Conservation (phyloP, 92 coral and sea anemone genomes). For the Pocillopora meandrina region DNA sequence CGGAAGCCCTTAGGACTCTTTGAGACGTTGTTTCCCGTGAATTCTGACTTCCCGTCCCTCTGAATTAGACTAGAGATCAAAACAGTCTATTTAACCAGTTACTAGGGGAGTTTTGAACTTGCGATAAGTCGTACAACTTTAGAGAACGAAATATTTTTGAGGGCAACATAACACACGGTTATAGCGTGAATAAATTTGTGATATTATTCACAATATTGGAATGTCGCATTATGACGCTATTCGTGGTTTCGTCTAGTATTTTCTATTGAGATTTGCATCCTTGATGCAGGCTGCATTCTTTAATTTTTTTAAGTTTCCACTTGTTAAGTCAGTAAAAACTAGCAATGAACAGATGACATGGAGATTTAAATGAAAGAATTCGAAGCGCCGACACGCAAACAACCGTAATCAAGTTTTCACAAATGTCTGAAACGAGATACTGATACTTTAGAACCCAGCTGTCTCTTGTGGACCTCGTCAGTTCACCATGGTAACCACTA, state of each 20-base stretch:
- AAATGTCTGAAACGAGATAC: constrained; percentile 3
- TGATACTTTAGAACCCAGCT: constrained; percentile 21
- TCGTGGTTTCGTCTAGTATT: constrained; percentile 32
- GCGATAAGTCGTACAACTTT: not conserved
- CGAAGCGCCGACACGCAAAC: too few relatives aligned
- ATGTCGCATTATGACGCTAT: constrained; percentile 25
- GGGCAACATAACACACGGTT: not conserved
- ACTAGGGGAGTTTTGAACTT: not conserved
- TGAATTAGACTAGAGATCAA: not conserved
- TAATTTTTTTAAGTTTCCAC: not conserved
- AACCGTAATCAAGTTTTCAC: too few relatives aligned
- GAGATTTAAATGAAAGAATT: too few relatives aligned
- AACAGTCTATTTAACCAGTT: not conserved
- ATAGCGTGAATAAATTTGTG: constrained; percentile 9
- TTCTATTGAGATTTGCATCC: constrained; percentile 25
- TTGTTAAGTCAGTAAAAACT: not conserved
- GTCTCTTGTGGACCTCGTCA: constrained; percentile 69
- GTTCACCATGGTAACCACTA: constrained; percentile 66
- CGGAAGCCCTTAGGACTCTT: constrained; percentile 11
- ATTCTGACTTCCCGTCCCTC: not conserved
- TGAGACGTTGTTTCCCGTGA: constrained; percentile 1
- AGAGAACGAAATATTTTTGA: not conserved
- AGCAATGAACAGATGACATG: not conserved
- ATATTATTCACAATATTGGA: constrained; percentile 34
- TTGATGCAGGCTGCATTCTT: not conserved